A percentile compares a stretch with the other conserved stretches of the same genome.
Evolutionary conservation across 2,888 invertebrate species (phyloP).

Genomic region (Mystacides longicornis): DNA sequence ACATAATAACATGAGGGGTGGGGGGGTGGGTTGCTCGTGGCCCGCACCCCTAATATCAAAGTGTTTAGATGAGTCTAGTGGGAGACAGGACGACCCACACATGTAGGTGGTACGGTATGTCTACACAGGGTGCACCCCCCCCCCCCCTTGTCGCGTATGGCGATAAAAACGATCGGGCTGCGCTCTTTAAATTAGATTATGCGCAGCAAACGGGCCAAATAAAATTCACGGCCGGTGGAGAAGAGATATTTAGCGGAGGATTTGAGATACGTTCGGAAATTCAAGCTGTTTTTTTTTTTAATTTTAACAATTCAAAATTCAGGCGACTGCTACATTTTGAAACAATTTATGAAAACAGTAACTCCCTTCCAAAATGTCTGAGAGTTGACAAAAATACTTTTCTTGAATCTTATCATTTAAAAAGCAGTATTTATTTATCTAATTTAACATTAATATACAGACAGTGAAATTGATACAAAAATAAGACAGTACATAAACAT

Average conservation of each 20-base stretch:
- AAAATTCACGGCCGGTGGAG: conserved; percentile 18
- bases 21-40: too few species aligned
- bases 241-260: conserved; percentile 14
- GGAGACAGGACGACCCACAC: background rate
- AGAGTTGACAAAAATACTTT: too few species aligned
- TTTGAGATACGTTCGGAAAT: background rate
- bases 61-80: background rate
- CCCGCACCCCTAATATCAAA: background rate
- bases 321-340: background rate
- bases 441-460: too few species aligned
- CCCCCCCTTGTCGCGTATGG: conserved; percentile 9
- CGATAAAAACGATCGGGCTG: conserved; percentile 25
- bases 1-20: too few species aligned
- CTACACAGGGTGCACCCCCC: background rate
- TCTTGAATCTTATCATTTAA: too few species aligned
- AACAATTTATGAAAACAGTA: too few species aligned
- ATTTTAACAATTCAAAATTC: background rate
- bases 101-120: background rate
- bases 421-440: too few species aligned
- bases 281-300: background rate
- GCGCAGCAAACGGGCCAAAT: conserved; percentile 14
- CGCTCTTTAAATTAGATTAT: conserved; percentile 25
- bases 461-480: too few species aligned
- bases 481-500: too few species aligned
- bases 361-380: too few species aligned